Base-by-base conservation (phyloP, 2,113 vertebrate genomes). In the Paedocypris sp. region DNA sequence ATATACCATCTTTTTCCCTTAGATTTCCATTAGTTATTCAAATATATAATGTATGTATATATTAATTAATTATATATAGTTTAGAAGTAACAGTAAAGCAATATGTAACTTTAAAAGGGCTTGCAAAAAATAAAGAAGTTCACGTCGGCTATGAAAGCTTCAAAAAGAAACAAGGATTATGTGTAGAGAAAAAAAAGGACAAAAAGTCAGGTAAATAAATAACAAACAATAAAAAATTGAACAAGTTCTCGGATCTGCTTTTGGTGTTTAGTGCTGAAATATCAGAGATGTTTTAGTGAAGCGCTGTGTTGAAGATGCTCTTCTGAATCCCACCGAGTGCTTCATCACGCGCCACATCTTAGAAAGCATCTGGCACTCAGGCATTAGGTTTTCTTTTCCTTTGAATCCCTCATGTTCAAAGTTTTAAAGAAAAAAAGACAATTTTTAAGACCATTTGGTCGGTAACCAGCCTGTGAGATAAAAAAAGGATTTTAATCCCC, bases 401-500 rank as follows among this genome's bases (percentile, higher is more conserved):
- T n/a, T n/a, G n/a, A n/a, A n/a, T n/a, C n/a, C n/a, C n/a, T n/a
- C n/a, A n/a, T n/a, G n/a, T n/a, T n/a, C n/a, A n/a, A n/a, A n/a
- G n/a, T n/a, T n/a, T n/a, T n/a, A n/a, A n/a, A n/a, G n/a, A n/a
- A n/a, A n/a, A n/a, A n/a, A n/a, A n/a, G n/a, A n/a, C n/a, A n/a
- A n/a, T n/a, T n/a, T n/a, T n/a, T n/a, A n/a, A n/a, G n/a, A n/a
- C n/a, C n/a, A n/a, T n/a, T n/a, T n/a, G n/a, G n/a, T n/a, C n/a
- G n/a, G n/a, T n/a, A n/a, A n/a, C n/a, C n/a, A n/a, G n/a, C n/a
- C n/a, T n/a, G n/a, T n/a, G 32, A 59, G 12, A 29, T 56, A 32
- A 26, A 26, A 36, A 20, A 29, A 0, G 1, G 43, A 4, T 23
- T 12, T 81, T 80, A 98, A 79, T 98, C 94, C 3, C 92, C 94